Percentiles rank a stretch among this genome's conserved stretches.
phyloP scores from a whole-genome alignment of 1,140 invertebrate species.

The Drosophila burlai region DNA sequence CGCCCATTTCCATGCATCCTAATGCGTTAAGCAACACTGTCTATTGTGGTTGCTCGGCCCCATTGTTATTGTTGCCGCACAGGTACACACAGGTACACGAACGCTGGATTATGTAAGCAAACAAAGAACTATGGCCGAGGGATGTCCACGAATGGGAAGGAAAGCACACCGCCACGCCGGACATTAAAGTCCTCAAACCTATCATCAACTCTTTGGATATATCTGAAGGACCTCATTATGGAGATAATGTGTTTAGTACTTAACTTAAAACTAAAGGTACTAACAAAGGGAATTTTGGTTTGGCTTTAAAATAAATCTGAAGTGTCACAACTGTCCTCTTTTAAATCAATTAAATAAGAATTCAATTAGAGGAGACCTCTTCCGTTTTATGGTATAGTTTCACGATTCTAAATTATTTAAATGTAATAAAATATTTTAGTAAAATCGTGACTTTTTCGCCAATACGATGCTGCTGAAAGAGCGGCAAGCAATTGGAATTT shows the following conservation, averaged over 20 bases:
- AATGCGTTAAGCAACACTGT: slow-evolving; percentile 47
- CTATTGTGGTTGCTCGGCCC: slow-evolving; percentile 24
- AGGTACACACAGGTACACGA: slow-evolving; percentile 11
- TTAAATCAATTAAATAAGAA: no score
- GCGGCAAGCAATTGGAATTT: no score
- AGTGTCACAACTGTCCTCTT: no score
- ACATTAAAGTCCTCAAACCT: neutral
- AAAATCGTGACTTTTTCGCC: no score
- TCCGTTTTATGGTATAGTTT: neutral
- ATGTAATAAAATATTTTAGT: neutral
- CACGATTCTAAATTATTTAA: neutral
- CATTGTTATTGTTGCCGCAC: slow-evolving; percentile 23
- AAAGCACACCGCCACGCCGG: neutral
- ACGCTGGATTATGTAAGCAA: slow-evolving; percentile 14
- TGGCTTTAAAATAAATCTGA: no score
- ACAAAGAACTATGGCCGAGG: slow-evolving; percentile 26
- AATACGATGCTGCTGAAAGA: no score
- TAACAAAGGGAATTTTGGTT: no score
- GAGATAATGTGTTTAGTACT: neutral
- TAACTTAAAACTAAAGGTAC: neutral
- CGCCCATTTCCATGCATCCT: slow-evolving; percentile 35
- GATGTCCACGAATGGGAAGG: neutral
- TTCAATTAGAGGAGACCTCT: neutral
- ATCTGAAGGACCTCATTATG: neutral
- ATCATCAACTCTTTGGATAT: neutral